These are phyloP conservation scores for Muntiacus muntjak DNA, from an alignment of 2,113 vertebrate genomes.

Conservation along the genomic window DNA sequence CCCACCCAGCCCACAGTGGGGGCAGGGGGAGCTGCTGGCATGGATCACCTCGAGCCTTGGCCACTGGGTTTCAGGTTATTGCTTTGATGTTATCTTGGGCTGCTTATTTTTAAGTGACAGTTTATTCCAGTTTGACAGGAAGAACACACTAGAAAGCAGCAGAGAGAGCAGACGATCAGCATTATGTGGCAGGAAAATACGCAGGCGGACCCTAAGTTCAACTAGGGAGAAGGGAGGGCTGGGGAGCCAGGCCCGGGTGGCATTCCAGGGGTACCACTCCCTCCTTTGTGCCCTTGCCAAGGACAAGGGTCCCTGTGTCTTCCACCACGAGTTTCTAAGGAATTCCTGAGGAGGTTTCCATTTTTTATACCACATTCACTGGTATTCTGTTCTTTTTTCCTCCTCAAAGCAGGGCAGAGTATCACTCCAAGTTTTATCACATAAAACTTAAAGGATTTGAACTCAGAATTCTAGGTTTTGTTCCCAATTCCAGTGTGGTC, in stretches of 20 bases:
- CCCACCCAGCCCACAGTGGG: fast-evolving
- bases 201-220: not conserved
- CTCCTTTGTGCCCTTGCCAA: not conserved
- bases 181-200: not conserved
- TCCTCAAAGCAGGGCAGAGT: not conserved
- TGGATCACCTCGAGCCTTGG: not conserved
- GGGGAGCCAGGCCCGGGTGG: not conserved
- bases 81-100: not conserved
- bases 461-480: not conserved
- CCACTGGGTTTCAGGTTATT: not conserved
- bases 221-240: not conserved
- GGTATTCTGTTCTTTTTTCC: not conserved
- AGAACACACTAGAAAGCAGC: not conserved
- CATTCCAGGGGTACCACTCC: not conserved
- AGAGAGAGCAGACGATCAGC: not conserved
- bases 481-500: not conserved
- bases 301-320: not conserved
- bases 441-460: not conserved
- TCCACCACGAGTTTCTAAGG: not conserved
- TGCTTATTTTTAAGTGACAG: not conserved
- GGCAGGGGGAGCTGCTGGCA: no score
- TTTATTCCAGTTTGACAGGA: not conserved
- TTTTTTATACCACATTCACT: not conserved
- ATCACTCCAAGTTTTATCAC: not conserved
- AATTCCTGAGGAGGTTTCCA: not conserved